Conservation (phyloP, 2,888 invertebrate species). For the Cynaeus angustus region DNA sequence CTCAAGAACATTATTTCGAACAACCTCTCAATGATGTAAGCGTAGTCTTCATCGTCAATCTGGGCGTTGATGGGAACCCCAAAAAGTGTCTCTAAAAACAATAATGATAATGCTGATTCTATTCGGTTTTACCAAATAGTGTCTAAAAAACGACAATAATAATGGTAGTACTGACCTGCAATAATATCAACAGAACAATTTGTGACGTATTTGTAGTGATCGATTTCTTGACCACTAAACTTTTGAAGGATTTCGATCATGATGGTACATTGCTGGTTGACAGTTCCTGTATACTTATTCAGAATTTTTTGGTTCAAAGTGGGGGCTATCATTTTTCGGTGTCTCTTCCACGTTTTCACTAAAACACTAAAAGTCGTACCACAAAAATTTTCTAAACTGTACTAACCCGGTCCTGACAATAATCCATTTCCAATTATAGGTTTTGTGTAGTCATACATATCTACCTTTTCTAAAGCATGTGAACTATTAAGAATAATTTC, state of each 20-base stretch:
- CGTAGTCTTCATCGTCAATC: conserved; percentile 1
- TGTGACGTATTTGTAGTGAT: conserved; percentile 25
- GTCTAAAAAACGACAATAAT: too few species aligned
- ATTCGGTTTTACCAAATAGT: too few species aligned
- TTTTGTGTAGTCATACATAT: conserved; percentile 3
- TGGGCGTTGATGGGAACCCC: conserved; percentile 27
- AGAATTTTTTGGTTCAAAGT: conserved; percentile 37
- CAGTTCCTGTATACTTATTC: conserved; percentile 9
- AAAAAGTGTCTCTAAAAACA: conserved; percentile 37
- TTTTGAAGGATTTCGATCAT: conserved; percentile 10
- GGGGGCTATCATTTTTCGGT: conserved; percentile 43
- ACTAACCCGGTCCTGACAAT: conserved; percentile 24
- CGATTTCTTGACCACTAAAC: conserved; percentile 18
- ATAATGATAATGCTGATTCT: too few species aligned
- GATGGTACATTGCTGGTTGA: conserved; percentile 18
- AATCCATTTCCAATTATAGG: conserved; percentile 26
- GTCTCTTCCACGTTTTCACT: conserved; percentile 33
- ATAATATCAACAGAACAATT: conserved; percentile 42
- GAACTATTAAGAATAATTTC: conserved; percentile 24
- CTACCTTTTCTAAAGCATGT: conserved; percentile 4
- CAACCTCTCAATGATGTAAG: conserved; percentile 15
- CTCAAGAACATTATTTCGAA: conserved; percentile 28
- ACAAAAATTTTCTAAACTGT: background rate
- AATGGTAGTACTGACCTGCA: conserved; percentile 36
- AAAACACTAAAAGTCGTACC: background rate